Conservation (phyloP, 2,888 invertebrate species). For the Tetragnatha montana region DNA sequence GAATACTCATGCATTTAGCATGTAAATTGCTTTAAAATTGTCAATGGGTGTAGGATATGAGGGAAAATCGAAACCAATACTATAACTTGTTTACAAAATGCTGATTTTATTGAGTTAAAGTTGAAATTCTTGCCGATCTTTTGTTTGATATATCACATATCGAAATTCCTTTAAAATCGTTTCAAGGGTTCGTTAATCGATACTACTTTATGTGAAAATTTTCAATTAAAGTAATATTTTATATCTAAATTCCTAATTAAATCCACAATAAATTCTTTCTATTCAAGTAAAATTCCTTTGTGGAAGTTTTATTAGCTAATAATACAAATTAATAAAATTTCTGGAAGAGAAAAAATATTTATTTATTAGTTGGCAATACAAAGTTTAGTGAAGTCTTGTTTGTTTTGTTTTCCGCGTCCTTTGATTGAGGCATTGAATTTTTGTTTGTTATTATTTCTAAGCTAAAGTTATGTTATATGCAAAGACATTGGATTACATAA, state of each 20-base stretch:
- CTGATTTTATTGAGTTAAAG: neutral
- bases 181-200: slow-evolving; percentile 6
- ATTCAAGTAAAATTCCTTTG: no score
- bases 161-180: slow-evolving; percentile 40
- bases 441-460: slow-evolving; percentile 5
- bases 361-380: slow-evolving; percentile 10
- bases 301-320: no score
- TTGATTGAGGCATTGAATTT: neutral
- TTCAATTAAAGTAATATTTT: no score
- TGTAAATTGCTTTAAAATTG: no score
- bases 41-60: no score
- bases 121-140: slow-evolving; percentile 41
- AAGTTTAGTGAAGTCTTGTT: neutral
- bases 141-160: slow-evolving; percentile 36
- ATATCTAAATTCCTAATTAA: no score
- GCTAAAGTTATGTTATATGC: slow-evolving; percentile 39
- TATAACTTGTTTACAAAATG: neutral
- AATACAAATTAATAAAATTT: no score
- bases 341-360: no score
- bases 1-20: neutral
- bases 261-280: no score
- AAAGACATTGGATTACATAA: slow-evolving; percentile 51
- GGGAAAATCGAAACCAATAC: no score
- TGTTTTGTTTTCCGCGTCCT: neutral
- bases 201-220: neutral